phyloP scores from a whole-genome alignment of 2,113 vertebrate genomes.

The Leiothrix lutea region DNA sequence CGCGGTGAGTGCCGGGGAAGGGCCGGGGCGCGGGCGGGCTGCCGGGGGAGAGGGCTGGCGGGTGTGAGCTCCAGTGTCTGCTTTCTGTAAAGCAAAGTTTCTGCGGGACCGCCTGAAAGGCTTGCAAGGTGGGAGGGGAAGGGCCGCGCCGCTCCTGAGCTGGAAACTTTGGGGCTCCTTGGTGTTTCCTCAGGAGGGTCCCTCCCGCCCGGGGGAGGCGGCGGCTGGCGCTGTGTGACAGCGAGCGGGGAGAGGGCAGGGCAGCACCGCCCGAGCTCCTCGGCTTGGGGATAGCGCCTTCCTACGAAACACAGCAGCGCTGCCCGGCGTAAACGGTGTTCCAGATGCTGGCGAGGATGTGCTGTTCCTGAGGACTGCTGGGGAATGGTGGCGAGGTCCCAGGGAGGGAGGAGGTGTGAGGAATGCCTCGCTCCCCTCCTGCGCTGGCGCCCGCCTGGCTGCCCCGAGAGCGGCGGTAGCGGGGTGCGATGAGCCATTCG shows the following conservation, averaged over 20 bases:
- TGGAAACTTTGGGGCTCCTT: background rate
- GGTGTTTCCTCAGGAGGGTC: too few relatives aligned
- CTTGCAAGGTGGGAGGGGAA: background rate
- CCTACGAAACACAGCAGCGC: fast-evolving
- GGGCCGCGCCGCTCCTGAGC: background rate
- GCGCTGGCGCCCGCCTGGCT: background rate
- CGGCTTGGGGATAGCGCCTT: background rate
- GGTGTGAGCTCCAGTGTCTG: fast-evolving
- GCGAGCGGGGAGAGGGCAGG: background rate
- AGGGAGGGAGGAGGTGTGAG: background rate
- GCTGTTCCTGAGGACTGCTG: background rate
- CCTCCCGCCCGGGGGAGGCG: background rate
- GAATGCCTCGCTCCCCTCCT: background rate
- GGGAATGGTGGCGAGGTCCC: background rate
- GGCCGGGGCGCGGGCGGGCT: background rate
- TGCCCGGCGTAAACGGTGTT: background rate
- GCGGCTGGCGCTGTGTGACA: background rate
- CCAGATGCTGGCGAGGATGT: background rate
- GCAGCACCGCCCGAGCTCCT: background rate
- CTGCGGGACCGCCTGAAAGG: too few relatives aligned
- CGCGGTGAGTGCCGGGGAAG: background rate
- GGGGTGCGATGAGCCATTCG: fast-evolving
- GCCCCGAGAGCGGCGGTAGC: background rate
- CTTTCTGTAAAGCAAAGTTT: background rate
- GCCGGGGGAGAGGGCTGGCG: fast-evolving